Evolutionary conservation across 2,113 vertebrate species (phyloP).

Genomic region (Atrichornis clamosus): DNA sequence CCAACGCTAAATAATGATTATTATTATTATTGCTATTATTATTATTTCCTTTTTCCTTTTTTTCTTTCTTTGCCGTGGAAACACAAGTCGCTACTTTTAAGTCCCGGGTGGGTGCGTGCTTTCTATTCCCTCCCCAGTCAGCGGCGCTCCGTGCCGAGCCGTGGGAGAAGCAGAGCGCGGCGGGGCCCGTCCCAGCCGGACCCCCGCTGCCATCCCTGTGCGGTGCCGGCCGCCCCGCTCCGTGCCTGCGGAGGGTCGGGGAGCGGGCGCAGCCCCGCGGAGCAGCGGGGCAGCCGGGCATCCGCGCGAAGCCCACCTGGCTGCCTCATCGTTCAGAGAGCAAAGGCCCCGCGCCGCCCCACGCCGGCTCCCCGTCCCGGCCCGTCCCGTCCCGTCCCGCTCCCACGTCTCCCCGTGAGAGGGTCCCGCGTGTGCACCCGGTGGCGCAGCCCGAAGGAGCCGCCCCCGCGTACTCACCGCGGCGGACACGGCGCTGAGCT

Average conservation of each 20-base stretch:
- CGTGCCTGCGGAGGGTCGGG: not conserved
- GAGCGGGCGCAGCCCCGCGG: not conserved
- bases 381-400: not conserved
- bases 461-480: slow-evolving; percentile 23
- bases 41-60: no score
- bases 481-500: slow-evolving; percentile 32
- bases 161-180: not conserved
- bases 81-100: not conserved
- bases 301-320: not conserved
- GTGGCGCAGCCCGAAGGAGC: not conserved
- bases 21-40: not conserved
- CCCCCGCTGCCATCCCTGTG: not conserved
- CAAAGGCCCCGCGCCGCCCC: not conserved
- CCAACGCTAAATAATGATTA: not conserved
- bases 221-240: not conserved
- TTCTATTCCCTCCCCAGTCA: not conserved
- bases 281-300: not conserved
- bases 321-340: not conserved
- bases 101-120: not conserved
- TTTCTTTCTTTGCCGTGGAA: not conserved
- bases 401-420: not conserved
- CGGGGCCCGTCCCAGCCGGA: not conserved
- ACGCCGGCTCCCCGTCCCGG: not conserved
- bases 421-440: not conserved
- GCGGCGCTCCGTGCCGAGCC: not conserved